Percentiles rank a stretch among this genome's conserved stretches.
phyloP scores from a whole-genome alignment of 2,888 invertebrate genomes.

The Coelinius sp. region DNA sequence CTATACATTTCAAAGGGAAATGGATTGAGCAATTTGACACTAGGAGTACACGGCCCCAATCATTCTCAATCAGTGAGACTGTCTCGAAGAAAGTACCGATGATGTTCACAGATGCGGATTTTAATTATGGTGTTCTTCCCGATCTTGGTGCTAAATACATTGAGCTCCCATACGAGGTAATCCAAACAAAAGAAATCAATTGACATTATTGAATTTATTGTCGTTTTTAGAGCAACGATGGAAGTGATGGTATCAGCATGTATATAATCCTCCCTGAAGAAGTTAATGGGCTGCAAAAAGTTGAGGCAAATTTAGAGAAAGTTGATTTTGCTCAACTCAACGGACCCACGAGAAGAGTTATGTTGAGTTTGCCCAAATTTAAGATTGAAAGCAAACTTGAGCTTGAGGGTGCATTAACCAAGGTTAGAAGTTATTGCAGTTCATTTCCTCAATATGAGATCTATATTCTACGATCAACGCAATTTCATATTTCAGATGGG shows the following conservation, averaged over 20 bases:
- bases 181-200: neutral
- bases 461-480: neutral
- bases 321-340: conserved; percentile 55
- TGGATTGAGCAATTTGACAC: conserved; percentile 81
- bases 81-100: conserved; percentile 78
- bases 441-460: neutral
- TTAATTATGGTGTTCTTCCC: conserved; percentile 70
- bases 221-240: conserved; percentile 10
- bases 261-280: conserved; percentile 33
- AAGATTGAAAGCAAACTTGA: conserved; percentile 82
- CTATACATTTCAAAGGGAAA: conserved; percentile 87
- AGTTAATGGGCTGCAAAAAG: neutral
- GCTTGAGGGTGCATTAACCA: conserved; percentile 72
- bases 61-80: conserved; percentile 76
- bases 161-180: conserved; percentile 77
- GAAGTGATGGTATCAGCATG: conserved; percentile 31
- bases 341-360: conserved; percentile 72
- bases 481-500: conserved; percentile 75
- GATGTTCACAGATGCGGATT: conserved; percentile 77
- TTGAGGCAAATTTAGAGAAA: conserved; percentile 32
- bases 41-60: conserved; percentile 73
- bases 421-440: conserved; percentile 72
- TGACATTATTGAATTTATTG: neutral
- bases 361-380: conserved; percentile 83
- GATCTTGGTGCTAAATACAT: conserved; percentile 76